Percentiles rank a stretch among this genome's conserved stretches.
Conservation (phyloP, 2,797 vertebrate species). For the Glossophaga mutica region DNA sequence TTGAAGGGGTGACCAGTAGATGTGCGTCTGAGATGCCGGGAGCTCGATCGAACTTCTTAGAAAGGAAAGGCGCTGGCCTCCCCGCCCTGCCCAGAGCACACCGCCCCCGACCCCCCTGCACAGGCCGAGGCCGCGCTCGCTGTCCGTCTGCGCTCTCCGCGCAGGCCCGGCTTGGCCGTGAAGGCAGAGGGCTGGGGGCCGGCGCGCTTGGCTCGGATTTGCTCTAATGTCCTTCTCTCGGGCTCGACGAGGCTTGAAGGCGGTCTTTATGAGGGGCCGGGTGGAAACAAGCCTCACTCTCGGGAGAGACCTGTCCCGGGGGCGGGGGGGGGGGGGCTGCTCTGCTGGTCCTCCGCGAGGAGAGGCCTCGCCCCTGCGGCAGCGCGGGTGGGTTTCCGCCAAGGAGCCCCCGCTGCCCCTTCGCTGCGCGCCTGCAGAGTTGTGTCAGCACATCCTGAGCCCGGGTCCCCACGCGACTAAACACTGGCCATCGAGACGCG, state of each 20-base stretch:
- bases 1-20: neutral
- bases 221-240: neutral
- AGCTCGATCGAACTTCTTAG: neutral
- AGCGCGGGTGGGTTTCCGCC: neutral
- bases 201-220: neutral
- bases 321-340: accelerated
- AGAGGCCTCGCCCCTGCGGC: neutral
- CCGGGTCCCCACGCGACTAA: neutral
- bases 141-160: neutral
- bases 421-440: neutral
- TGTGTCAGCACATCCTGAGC: neutral
- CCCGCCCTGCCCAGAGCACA: neutral
- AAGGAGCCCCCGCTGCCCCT: neutral
- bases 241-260: neutral
- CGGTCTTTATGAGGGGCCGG: neutral
- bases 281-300: neutral
- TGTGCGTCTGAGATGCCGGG: neutral
- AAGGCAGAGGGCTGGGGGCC: neutral
- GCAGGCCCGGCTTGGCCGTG: neutral
- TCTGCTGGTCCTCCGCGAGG: accelerated
- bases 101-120: neutral
- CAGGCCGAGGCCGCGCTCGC: accelerated
- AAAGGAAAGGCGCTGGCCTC: neutral
- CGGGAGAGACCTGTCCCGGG: neutral
- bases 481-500: neutral